Base-by-base conservation (phyloP, 1,140 invertebrate genomes). In the Nomia melanderi region DNA sequence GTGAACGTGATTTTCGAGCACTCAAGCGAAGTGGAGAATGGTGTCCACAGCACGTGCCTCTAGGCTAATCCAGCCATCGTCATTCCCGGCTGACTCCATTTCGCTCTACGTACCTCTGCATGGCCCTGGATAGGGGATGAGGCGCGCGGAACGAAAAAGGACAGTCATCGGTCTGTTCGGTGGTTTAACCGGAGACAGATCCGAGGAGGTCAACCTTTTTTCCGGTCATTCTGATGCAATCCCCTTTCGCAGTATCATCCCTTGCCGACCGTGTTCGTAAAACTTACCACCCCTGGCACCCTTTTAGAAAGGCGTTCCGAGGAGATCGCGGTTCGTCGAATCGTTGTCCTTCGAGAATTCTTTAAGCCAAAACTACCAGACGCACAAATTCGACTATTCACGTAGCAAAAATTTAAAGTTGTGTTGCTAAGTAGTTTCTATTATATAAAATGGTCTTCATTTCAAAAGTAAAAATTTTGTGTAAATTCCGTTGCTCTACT, bases 1-100 rank as follows among this genome's bases (percentile, higher is more conserved):
- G 84, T 77, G 86, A 84, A 88, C 86, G 88, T 88, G 88, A 87
- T 90, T 90, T 87, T 84, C 84, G 77, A 88, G 88, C 88, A 89
- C 88, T 89, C 86, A 89, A 87, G 85, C 85, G 86, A 88, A 90
- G 88, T 90, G 86, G 87, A 90, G 86, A 90, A 86, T 79, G 83
- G 79, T 90, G 88, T 90, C 88, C 87, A 82, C 86, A 81, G 88
- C 87, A 90, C 88, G 88, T 90, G 88, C 87, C 88, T 86, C 82
- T 71, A 79, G 84, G 85, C 86, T 89, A 88, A 89, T 88, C 87
- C 88, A 83, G 81, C 83, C 78, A 87, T 89, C 86, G 83, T 87
- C 86, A 85, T 88, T 89, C 81, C 69, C 76, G 72, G 77, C 74
- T 84, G 77, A 78, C 78, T 80, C 82, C 77, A 79, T 83, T 83